A percentile compares a stretch with the other conserved stretches of the same genome.
Conservation (phyloP, 2,888 invertebrate genomes). For the Creontiades dilutus region DNA sequence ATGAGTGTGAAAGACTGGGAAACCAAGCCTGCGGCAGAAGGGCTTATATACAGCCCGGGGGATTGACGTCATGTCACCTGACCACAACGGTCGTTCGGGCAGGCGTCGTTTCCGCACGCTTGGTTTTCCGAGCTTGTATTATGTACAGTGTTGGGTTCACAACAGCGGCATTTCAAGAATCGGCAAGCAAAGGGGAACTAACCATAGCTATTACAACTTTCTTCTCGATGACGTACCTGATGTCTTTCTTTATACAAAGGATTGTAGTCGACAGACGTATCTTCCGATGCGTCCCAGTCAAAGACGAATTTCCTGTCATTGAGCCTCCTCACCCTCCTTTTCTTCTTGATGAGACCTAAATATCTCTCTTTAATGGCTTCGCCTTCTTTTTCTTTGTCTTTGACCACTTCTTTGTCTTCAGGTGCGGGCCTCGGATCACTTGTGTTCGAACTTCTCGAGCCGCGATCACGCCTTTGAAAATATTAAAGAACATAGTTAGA, state of each 20-base stretch:
- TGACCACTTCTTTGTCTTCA: constrained; percentile 83
- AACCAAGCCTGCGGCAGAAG: too few species aligned
- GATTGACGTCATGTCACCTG: too few species aligned
- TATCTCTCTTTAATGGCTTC: constrained; percentile 98
- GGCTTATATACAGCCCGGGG: too few species aligned
- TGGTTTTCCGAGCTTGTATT: too few species aligned
- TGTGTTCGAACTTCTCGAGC: constrained; percentile 28
- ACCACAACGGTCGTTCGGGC: too few species aligned
- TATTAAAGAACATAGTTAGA: not conserved
- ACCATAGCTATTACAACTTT: too few species aligned
- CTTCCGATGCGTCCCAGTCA: constrained; percentile 99
- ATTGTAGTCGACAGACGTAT: constrained; percentile 98
- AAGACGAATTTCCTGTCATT: constrained; percentile 99
- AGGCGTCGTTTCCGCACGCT: too few species aligned
- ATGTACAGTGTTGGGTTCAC: too few species aligned
- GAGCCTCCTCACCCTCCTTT: constrained; percentile 92
- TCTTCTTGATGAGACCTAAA: constrained; percentile 94
- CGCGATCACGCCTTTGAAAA: constrained; percentile 74
- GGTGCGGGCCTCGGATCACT: constrained; percentile 73
- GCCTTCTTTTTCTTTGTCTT: constrained; percentile 94
- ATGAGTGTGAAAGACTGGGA: too few species aligned
- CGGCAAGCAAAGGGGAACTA: too few species aligned
- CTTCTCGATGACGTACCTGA: constrained; percentile 79
- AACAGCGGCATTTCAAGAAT: too few species aligned
- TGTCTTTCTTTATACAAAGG: constrained; percentile 97